These are phyloP conservation scores for Nanger granti DNA, from an alignment of 2,113 vertebrate genomes.

Conservation along the genomic window DNA sequence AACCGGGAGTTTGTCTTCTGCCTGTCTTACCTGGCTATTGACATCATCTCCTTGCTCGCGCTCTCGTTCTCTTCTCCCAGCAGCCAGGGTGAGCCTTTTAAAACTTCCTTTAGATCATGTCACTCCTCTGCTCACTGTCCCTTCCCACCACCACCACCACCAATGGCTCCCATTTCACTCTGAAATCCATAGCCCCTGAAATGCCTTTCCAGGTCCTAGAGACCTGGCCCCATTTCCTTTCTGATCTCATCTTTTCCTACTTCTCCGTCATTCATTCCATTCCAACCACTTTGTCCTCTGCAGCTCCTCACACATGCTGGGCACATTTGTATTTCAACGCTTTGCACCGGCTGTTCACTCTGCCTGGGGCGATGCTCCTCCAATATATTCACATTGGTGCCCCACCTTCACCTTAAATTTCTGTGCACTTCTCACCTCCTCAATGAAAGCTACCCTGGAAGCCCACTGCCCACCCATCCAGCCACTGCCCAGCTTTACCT, in stretches of 20 bases:
- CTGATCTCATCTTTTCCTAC: not conserved
- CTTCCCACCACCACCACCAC: not conserved
- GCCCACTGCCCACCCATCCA: not conserved
- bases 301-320: not conserved
- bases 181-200: not conserved
- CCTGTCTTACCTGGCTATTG: not conserved
- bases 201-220: not conserved
- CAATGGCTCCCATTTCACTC: not conserved
- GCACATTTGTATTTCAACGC: not conserved
- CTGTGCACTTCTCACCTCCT: not conserved
- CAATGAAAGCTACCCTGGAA: not conserved
- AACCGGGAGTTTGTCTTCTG: not conserved
- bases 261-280: accelerated
- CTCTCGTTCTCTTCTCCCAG: not conserved
- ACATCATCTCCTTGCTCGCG: not conserved
- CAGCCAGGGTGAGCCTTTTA: not conserved
- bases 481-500: not conserved
- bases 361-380: not conserved
- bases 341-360: not conserved
- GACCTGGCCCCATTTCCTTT: not conserved
- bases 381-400: too few species aligned
- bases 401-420: not conserved
- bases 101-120: not conserved
- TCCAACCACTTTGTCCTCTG: not conserved
- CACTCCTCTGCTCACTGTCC: not conserved